Percentiles rank a stretch among this genome's conserved stretches.
phyloP scores from a whole-genome alignment of 2,113 vertebrate species.

The Cairina moschata region DNA sequence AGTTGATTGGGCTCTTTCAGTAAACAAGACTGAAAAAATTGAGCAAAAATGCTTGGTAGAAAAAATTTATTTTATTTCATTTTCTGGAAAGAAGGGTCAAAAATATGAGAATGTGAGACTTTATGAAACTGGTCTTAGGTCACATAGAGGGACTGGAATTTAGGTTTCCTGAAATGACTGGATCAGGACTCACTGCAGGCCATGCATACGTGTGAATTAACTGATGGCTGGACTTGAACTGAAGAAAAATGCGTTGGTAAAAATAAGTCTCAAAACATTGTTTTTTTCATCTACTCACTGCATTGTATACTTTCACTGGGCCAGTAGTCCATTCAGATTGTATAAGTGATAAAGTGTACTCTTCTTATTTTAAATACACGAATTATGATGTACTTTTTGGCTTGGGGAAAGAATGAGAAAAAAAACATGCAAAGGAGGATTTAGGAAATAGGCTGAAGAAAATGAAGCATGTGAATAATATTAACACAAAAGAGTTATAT shows the following conservation, averaged over 20 bases:
- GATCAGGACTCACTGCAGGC: neutral
- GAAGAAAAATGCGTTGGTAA: neutral
- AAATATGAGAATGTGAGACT: neutral
- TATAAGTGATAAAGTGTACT: neutral
- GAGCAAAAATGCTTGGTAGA: neutral
- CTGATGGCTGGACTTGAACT: neutral
- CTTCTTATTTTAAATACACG: neutral
- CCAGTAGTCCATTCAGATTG: neutral
- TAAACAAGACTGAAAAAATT: neutral
- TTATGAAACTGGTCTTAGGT: neutral
- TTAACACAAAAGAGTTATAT: neutral
- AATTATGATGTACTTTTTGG: neutral
- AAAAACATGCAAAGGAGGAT: constrained; percentile 29
- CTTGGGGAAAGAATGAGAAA: neutral
- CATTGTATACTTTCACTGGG: neutral
- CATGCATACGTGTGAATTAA: neutral
- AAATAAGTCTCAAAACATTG: neutral
- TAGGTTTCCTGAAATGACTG: neutral
- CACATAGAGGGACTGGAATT: neutral
- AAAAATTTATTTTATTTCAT: neutral
- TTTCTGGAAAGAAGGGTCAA: neutral
- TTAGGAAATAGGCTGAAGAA: constrained; percentile 38
- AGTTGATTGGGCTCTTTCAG: neutral
- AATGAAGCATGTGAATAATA: constrained; percentile 42
- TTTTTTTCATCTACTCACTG: neutral